Base-by-base conservation (phyloP, 2,888 invertebrate genomes). In the Priocnemis perturbator region DNA sequence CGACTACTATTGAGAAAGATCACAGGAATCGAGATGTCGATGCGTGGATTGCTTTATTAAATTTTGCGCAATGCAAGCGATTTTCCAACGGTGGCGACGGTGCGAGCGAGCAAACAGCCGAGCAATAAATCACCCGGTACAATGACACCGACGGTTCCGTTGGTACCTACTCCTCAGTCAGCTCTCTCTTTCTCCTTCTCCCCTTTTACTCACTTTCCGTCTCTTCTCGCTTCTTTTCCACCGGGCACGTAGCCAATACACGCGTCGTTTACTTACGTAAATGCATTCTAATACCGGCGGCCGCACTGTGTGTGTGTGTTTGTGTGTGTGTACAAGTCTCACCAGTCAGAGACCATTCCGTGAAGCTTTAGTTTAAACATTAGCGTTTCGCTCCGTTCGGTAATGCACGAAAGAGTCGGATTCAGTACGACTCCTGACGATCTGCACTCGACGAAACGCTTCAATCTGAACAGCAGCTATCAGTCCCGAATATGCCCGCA, bases 11-110 rank as follows among this genome's bases (percentile, higher is more conserved):
- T 74, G 75, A 65, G 79, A 79, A 79, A 82, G 77, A 80, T 81
- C 75, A 76, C 75, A 63, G 71, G 79, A 76, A 79, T 78, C 74
- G 78, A 77, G 74, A 73, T 69, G 79, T 78, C 80, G 78, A 81
- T 77, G 76, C 76, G 81, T 81, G 77, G 83, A 84, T 84, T 81
- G 84, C 81, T 85, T 83, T 83, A 81, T 84, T 82, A 78, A 84
- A 85, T 81, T 84, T 85, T 85, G 76, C 83, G 85, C 83, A 85
- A 85, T 76, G 68, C 79, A 69, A 75, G 82, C 73, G 75, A 83
- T 82, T 83, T 80, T 83, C 80, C 74, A 81, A 69, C 72, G 64
- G 62, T 74, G 60, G 72, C 65, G 60, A 60, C 61, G 71, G 50
- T 60, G 37, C 70, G 64, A 71, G 67, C 67, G 60, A 60, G 71